Base-by-base conservation (phyloP, 2,113 vertebrate species). In the Engraulis encrasicolus region DNA sequence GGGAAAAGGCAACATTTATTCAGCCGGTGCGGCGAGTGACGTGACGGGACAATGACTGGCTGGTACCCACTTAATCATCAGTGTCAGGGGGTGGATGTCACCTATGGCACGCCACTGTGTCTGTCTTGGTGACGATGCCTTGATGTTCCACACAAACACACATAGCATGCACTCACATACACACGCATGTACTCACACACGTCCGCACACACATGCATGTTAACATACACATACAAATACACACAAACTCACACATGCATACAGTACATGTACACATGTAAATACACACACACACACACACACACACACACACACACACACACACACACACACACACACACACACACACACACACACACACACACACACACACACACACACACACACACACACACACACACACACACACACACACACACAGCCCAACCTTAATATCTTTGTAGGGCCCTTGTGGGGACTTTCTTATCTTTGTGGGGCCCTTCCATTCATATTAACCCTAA, bases 51-150 rank as follows among this genome's bases (percentile, higher is more conserved):
- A 74, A 34, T 31, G 66, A 14, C 66, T 34, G 66, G 17, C 66
- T 74, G 66, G 66, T 74, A 74, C 66, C 66, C 66, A 74, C 27
- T 74, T 71, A 34, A 71, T 71, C 66, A 74, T 15, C 66, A 17
- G 66, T 74, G 66, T 34, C 66, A 74, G 66, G 12, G 66, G 66
- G 66, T 74, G 66, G 14, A 74, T 74, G 66, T 74, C 66, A 74
- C 31, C 66, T 31, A 15, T 34, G 66, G 66, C 17, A 2, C 31
- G 34, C n/a, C 66, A 74, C 27, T 74, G 66, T 74, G 27, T 74
- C 66, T 74, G 27, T 74, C 66, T 74, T 31, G 34, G 27, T 74
- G 27, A 14, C 34, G 66, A 31, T 34, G 12, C 17, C 2, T 23
- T 45, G 40, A 5, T 5, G 9, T 9, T 5, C 14, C 66, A 34